A percentile compares a stretch with the other conserved stretches of the same genome.
Evolutionary conservation across 2,797 vertebrate genomes (phyloP).

Genomic region (Lacerta agilis): DNA sequence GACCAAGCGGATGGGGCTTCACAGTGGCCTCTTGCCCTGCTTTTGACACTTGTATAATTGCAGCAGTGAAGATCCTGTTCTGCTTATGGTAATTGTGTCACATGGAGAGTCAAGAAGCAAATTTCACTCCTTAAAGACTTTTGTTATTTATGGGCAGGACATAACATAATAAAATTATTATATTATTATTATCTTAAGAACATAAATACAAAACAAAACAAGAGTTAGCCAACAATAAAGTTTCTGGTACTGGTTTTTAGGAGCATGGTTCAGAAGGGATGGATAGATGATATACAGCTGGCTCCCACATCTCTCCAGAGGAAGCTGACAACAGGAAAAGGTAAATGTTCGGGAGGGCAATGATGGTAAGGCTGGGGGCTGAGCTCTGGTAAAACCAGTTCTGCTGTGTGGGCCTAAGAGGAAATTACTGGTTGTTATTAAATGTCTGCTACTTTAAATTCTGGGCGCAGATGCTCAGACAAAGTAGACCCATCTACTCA

Average conservation of each 20-base stretch:
- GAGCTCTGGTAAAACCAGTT: not conserved
- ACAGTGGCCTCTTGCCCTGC: not conserved
- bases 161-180: too few species aligned
- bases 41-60: slow-evolving; percentile 5
- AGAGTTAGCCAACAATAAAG: too few species aligned
- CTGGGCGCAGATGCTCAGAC: not conserved
- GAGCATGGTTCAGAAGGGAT: too few species aligned
- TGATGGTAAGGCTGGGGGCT: not conserved
- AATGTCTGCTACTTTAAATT: not conserved
- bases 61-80: not conserved
- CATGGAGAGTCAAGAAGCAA: not conserved
- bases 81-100: not conserved
- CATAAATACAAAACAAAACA: too few species aligned
- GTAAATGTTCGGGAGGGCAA: too few species aligned
- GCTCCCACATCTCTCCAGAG: too few species aligned
- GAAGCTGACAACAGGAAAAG: too few species aligned
- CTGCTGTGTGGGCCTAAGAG: not conserved
- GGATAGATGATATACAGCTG: too few species aligned
- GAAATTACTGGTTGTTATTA: not conserved
- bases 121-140: not conserved
- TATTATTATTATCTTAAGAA: too few species aligned
- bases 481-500: not conserved
- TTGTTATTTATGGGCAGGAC: not conserved
- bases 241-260: too few species aligned
- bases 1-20: not conserved